Conservation (phyloP, 2,888 invertebrate species). For the Busseola fusca region DNA sequence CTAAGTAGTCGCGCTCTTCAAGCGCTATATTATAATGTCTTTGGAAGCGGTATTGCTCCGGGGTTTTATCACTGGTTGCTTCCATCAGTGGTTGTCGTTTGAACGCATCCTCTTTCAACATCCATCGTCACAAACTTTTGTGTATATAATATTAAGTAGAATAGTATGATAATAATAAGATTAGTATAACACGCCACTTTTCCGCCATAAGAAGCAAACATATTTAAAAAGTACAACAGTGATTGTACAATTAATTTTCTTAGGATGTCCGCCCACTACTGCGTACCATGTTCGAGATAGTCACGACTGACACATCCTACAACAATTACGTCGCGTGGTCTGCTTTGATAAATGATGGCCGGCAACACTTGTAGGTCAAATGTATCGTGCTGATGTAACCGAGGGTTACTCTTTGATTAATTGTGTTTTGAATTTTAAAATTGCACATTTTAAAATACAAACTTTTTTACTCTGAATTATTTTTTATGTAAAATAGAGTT, state of each 20-base stretch:
- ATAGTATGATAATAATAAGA: too few relatives aligned
- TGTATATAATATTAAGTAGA: too few relatives aligned
- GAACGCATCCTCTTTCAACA: too few relatives aligned
- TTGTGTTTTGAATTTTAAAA: slow-evolving; percentile 37
- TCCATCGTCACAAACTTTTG: too few relatives aligned
- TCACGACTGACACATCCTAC: slow-evolving; percentile 25
- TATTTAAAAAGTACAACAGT: background rate
- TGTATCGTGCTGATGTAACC: slow-evolving; percentile 38
- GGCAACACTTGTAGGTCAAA: slow-evolving; percentile 54
- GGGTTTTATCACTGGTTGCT: too few relatives aligned
- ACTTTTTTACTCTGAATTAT: slow-evolving; percentile 15
- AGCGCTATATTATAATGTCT: too few relatives aligned
- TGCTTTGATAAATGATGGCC: slow-evolving; percentile 52
- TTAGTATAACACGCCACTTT: background rate
- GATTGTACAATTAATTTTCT: slow-evolving; percentile 41
- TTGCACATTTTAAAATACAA: too few relatives aligned
- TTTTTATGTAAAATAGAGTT: background rate
- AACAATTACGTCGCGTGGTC: slow-evolving; percentile 26
- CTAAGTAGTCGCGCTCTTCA: too few relatives aligned
- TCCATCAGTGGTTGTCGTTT: too few relatives aligned
- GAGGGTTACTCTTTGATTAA: slow-evolving; percentile 51
- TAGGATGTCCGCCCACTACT: slow-evolving; percentile 44
- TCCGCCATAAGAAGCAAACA: background rate
- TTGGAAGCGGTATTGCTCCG: too few relatives aligned
- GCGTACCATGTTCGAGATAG: slow-evolving; percentile 31